Base-by-base conservation (phyloP, 2,888 invertebrate genomes). In the Aricia artaxerxes region DNA sequence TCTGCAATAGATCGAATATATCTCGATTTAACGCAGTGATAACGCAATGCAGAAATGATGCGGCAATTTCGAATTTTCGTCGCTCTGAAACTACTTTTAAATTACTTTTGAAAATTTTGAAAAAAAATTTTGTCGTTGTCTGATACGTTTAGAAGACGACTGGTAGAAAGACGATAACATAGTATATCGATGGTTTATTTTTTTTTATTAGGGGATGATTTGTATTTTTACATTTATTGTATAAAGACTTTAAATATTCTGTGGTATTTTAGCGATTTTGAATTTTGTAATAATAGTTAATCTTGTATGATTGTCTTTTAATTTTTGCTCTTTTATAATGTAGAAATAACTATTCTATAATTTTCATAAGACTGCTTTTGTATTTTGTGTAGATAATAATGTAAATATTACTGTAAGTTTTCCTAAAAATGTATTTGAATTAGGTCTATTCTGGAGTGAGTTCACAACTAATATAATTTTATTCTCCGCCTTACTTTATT, bases 311-410 rank as follows among this genome's bases (percentile, higher is more conserved):
- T 11, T 11, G 31, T 31, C 64, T 64, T 16, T 31, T 31, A 31
- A 61, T 60, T 61, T 61, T 61, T 9, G 11, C 4, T 11, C 9
- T 31, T n/a, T 24, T 69, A 69, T 35, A 9, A 16, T 69, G 35
- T 38, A 38, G 16, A 69, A 69, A 38, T 35, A 69, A 38, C 13
- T 69, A 38, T 69, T 69, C 13, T 24, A 38, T 64, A 69, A 69
- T 69, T 69, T 69, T 69, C 16, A 69, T 69, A 76, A 76, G 76
- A 76, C 76, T 76, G 76, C 76, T 76, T 76, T 76, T 76, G 76
- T 57, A 76, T 57, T 76, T 76, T 35, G 53, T 76, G 76, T 76
- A 76, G 53, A 76, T 76, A 76, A 76, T 44, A 76, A 16, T 76
- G 76, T 76, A 76, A 76, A 76, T 76, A 76, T 9, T 35, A 76